Conservation (phyloP, 2,888 invertebrate species). For the Ophion ventricosus region DNA sequence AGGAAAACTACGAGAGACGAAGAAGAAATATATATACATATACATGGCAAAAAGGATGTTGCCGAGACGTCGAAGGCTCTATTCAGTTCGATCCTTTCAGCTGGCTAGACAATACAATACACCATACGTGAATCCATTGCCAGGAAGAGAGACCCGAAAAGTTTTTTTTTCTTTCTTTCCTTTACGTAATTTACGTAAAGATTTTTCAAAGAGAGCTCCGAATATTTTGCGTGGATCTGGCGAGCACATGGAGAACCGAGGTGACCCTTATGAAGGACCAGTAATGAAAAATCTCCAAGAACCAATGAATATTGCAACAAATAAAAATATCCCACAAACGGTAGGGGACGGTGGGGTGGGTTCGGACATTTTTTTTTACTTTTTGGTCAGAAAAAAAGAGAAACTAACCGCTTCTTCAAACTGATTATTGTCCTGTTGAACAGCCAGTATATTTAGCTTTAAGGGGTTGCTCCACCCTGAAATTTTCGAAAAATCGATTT, state of each 20-base stretch:
- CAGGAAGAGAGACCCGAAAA: background rate
- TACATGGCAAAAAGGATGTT: conserved; percentile 43
- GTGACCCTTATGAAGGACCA: background rate
- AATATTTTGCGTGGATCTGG: conserved; percentile 52
- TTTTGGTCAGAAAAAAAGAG: no score
- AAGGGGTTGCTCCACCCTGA: no score
- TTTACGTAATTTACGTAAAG: conserved; percentile 36
- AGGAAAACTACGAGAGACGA: conserved; percentile 18
- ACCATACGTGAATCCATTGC: conserved; percentile 5
- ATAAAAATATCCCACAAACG: background rate
- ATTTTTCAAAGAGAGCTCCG: conserved; percentile 22
- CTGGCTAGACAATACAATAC: conserved; percentile 39
- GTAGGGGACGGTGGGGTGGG: no score
- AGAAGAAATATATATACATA: background rate
- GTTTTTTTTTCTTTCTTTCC: conserved; percentile 24
- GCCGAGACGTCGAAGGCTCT: background rate
- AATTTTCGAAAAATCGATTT: no score
- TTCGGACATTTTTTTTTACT: no score
- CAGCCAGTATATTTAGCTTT: no score
- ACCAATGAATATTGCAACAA: background rate
- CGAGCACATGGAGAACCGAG: conserved; percentile 48
- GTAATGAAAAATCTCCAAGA: background rate
- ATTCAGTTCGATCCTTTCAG: conserved; percentile 32
- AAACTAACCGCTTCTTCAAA: no score
- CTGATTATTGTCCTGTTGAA: no score